Base-by-base conservation (phyloP, 2,797 vertebrate species). In the Rallus crepitans region DNA sequence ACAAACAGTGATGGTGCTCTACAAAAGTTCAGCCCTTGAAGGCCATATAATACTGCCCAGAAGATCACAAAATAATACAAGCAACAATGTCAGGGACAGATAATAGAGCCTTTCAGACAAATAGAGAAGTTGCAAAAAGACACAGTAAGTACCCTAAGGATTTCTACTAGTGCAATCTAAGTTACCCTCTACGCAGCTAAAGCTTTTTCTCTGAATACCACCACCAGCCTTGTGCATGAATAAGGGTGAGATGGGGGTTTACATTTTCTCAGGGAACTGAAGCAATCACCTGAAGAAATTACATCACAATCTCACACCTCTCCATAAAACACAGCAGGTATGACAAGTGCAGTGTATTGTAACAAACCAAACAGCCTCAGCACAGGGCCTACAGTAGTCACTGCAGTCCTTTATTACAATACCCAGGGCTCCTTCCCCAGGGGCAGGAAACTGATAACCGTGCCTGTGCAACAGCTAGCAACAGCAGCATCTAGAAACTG, bases 311-410 rank as follows among this genome's bases (percentile, higher is more conserved):
- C 7, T 82, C n/a, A 40, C 1, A 1, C 11, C 7, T n/a, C 47
- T 48, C 64, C 73, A 24, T 52, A 24, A 59, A 77, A 48, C n/a
- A 70, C 4, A 1, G 17, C 30, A 55, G 48, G 33, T 30, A 37
- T 4, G 3, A 60, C 39, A 39, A 56, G 37, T 1, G 1, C n/a
- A 24, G 16, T 24, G 15, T 9, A 5, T 27, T 0, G 0, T 27
- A 68, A 28, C 61, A 86, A 57, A 56, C 3, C 3, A 24, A 37
- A 20, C 52, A 65, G 28, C 19, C 37, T 65, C 73, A 37, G 71
- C 57, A 33, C 8, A 1, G 0, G 14, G 12, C 21, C 27, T 69
- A 4, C 1, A 3, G 31, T 30, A 52, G n/a, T 30, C 55, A 13
- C 40, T 55, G 55, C 14, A 37, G 37, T 31, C 39, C 23, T 56